These are phyloP conservation scores for Tupaia tana DNA, from an alignment of 2,113 vertebrate species.

Conservation along the genomic window DNA sequence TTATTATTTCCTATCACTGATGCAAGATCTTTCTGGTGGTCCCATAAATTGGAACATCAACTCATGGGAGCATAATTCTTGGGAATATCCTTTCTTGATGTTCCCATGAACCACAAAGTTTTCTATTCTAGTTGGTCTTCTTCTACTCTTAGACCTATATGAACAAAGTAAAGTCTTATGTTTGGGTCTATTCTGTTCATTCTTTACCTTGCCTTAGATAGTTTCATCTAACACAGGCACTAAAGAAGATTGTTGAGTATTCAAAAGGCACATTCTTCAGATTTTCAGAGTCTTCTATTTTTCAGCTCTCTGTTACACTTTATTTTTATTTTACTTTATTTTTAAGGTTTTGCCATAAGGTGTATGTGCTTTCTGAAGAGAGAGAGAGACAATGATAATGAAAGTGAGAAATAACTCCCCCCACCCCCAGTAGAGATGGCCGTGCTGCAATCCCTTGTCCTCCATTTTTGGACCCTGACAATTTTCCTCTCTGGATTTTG, in stretches of 20 bases:
- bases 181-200: not conserved
- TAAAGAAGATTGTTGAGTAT: not conserved
- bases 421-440: too few relatives aligned
- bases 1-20: not conserved
- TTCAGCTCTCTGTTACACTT: not conserved
- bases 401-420: too few relatives aligned
- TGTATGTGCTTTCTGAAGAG: too few relatives aligned
- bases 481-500: too few relatives aligned
- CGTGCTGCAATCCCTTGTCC: too few relatives aligned
- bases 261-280: not conserved
- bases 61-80: too few relatives aligned
- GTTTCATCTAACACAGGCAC: not conserved
- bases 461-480: too few relatives aligned
- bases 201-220: not conserved
- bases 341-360: too few relatives aligned
- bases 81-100: not conserved
- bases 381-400: too few relatives aligned
- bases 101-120: not conserved
- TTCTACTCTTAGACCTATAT: not conserved
- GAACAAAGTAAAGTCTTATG: not conserved
- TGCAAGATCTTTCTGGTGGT: not conserved
- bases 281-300: not conserved
- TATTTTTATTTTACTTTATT: not conserved
- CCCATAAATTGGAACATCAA: too few relatives aligned
- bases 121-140: not conserved